Base-by-base conservation (phyloP, 2,113 vertebrate genomes). In the Malurus cyaneus region DNA sequence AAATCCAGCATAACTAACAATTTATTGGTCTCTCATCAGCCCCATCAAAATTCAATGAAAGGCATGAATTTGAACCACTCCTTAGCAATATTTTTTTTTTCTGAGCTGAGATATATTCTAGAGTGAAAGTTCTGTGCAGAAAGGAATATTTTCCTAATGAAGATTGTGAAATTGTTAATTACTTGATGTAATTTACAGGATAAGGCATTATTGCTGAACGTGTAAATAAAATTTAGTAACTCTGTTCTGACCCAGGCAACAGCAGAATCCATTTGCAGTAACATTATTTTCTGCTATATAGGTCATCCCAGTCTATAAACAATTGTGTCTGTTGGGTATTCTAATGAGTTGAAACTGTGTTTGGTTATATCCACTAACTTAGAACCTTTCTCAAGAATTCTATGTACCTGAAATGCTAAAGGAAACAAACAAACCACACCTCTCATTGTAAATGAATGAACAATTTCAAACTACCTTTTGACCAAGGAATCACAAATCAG, bases 31-130 rank as follows among this genome's bases (percentile, higher is more conserved):
- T 74, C 76, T 56, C 31, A 56, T 23, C 54, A 53, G 4, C 5
- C 6, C 9, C 24, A 36, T 60, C 5, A 54, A 62, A 71, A 59
- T 15, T 79, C 23, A 79, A 59, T 20, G 59, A n/a, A 25, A 44
- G 29, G 5, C 11, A 44, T 44, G 18, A 49, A 77, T 90, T 49
- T 64, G 31, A 72, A 52, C 9, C 2, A 25, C 1, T 11, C 9
- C 15, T 29, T 32, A 83, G 8, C 5, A 76, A 26, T 0, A 0
- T 39, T 65, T 69, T 4, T 36, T 36, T 36, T 36, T 83, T 72
- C 54, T 57, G 41, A 70, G 7, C 4, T 57, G 44, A 44, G 16
- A 15, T 41, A 24, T 18, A 18, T 32, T 54, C 31, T 34, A n/a
- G 5, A 34, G 42, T 31, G 7, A 19, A 80, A 94, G 3, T 12